These are phyloP conservation scores for Falco novaeseelandiae DNA, from an alignment of 2,797 vertebrate species.

Conservation along the genomic window DNA sequence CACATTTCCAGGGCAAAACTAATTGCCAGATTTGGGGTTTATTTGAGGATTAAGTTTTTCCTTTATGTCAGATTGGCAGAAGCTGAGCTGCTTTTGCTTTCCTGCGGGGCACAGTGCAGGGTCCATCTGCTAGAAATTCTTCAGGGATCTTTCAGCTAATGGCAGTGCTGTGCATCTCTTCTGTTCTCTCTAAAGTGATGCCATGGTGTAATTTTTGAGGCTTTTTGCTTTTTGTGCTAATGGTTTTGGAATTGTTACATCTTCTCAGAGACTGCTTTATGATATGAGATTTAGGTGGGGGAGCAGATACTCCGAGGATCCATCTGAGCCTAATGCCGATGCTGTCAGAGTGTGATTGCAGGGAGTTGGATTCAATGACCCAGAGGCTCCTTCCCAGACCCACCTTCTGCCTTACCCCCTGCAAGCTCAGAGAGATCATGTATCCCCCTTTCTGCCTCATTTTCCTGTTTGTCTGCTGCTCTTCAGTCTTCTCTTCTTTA, in stretches of 20 bases:
- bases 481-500: background rate
- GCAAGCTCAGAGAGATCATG: background rate
- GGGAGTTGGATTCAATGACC: background rate
- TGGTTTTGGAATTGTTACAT: background rate
- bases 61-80: background rate
- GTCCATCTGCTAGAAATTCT: conserved; percentile 30
- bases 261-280: background rate
- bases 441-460: background rate
- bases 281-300: background rate
- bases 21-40: background rate
- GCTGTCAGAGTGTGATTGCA: background rate
- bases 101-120: background rate
- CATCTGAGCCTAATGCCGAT: background rate
- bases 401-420: background rate
- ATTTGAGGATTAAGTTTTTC: conserved; percentile 8
- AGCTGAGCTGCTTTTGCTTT: background rate
- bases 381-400: background rate
- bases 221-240: background rate
- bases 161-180: background rate
- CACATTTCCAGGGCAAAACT: background rate
- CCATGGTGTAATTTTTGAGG: background rate
- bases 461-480: background rate
- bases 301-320: background rate
- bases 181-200: background rate
- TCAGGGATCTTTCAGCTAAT: background rate